Conservation (phyloP, 64 coral and sea anemone species). For the Montipora efflorescens region DNA sequence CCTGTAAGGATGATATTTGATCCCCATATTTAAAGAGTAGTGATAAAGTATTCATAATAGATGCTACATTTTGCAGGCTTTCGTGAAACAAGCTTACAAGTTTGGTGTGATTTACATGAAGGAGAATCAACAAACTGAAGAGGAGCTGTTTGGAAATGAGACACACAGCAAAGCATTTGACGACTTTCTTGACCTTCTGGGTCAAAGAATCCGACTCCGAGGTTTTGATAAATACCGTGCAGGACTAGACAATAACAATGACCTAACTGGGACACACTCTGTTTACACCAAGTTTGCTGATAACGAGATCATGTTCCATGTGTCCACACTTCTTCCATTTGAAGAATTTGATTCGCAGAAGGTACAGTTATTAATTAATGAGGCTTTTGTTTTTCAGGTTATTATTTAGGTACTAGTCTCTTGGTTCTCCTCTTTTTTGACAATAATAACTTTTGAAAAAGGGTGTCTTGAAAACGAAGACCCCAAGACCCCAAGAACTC, state of each 20-base stretch:
- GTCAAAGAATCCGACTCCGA: conserved; percentile 70
- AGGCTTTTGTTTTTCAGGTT: neutral
- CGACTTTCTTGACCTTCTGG: conserved; percentile 84
- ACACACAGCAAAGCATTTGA: conserved; percentile 89
- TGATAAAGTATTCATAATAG: neutral
- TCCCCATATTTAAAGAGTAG: neutral
- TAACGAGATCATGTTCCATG: conserved; percentile 92
- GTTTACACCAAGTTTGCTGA: conserved; percentile 78
- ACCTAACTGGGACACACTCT: conserved; percentile 89
- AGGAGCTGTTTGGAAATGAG: conserved; percentile 82
- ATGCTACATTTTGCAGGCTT: conserved; percentile 52
- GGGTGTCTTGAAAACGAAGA: no score
- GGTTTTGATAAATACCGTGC: conserved; percentile 88
- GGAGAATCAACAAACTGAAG: conserved; percentile 84
- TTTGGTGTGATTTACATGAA: conserved; percentile 94
- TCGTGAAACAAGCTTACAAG: conserved; percentile 90
- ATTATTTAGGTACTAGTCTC: neutral
- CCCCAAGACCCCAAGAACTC: no score
- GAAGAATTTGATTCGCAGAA: conserved; percentile 87
- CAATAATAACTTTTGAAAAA: no score
- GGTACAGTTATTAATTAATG: neutral
- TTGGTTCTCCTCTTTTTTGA: no score
- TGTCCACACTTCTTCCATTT: conserved; percentile 89
- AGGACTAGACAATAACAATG: conserved; percentile 75
- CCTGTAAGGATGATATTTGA: neutral